Conservation (phyloP, 2,888 invertebrate species). For the Drosophila seclusa region DNA sequence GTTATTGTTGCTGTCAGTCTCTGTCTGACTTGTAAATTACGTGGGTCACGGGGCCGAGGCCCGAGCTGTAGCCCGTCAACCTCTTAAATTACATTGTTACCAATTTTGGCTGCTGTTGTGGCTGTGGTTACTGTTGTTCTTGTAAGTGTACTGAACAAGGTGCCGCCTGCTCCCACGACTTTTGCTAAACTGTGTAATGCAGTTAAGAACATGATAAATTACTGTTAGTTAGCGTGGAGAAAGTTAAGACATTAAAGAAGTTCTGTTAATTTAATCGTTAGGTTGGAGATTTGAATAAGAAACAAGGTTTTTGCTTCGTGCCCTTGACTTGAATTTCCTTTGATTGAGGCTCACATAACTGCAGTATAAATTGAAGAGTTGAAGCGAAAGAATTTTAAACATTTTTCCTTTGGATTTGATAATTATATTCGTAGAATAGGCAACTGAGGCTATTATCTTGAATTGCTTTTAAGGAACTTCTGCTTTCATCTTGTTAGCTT, state of each 20-base stretch:
- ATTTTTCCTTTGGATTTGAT: slow-evolving; percentile 12
- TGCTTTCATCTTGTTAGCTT: slow-evolving; percentile 5
- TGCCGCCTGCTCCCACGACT: slow-evolving; percentile 16
- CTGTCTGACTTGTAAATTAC: slow-evolving; percentile 50
- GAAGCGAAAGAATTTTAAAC: slow-evolving; percentile 14
- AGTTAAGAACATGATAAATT: slow-evolving; percentile 50
- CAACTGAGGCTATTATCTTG: slow-evolving; percentile 41
- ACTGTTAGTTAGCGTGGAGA: not conserved
- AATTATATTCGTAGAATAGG: slow-evolving; percentile 8
- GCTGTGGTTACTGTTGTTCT: slow-evolving; percentile 12
- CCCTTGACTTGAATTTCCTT: slow-evolving; percentile 18
- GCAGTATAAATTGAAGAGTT: slow-evolving; percentile 1
- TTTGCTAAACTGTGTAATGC: slow-evolving; percentile 36
- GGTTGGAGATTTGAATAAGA: slow-evolving; percentile 3
- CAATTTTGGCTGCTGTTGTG: slow-evolving; percentile 38
- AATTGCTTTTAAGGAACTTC: slow-evolving; percentile 16
- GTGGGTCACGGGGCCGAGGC: slow-evolving; percentile 33
- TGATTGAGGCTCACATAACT: slow-evolving; percentile 48
- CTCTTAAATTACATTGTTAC: slow-evolving; percentile 74
- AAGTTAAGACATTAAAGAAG: slow-evolving; percentile 31
- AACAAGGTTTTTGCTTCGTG: slow-evolving; percentile 3
- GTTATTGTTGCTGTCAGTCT: slow-evolving; percentile 32
- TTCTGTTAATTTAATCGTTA: slow-evolving; percentile 18
- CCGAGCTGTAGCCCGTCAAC: slow-evolving; percentile 19
- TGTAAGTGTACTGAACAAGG: no score